Percentiles rank a stretch among this genome's conserved stretches.
Conservation (phyloP, 2,888 invertebrate genomes). For the Eumacrocentrus americanus region DNA sequence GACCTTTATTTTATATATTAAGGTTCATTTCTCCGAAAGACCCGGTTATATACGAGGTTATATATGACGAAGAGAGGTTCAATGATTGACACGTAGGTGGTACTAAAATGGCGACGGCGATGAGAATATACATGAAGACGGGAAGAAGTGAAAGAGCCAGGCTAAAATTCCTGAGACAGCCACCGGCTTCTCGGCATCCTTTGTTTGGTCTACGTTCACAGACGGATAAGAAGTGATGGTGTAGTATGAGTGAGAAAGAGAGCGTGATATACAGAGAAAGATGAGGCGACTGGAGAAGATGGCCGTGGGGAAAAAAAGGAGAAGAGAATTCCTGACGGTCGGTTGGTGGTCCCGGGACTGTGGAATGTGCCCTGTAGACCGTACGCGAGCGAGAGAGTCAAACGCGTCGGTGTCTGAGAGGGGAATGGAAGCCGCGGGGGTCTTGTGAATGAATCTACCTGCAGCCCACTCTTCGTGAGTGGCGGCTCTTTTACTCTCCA, state of each 20-base stretch:
- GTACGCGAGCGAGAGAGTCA: constrained; percentile 31
- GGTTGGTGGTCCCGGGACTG: constrained; percentile 40
- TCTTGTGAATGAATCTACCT: constrained; percentile 54
- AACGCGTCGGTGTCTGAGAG: constrained; percentile 17
- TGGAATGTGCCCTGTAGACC: constrained; percentile 35
- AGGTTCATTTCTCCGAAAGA: too few species aligned
- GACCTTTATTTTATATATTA: too few species aligned
- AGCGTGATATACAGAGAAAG: constrained; percentile 23
- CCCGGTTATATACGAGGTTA: too few species aligned
- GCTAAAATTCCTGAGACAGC: constrained; percentile 22
- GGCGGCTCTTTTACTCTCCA: constrained; percentile 37
- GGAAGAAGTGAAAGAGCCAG: constrained; percentile 22
- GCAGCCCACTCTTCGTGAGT: constrained; percentile 35
- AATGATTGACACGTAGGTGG: constrained; percentile 27
- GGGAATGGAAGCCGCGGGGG: constrained; percentile 36
- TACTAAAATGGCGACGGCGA: constrained; percentile 11
- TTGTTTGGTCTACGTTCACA: constrained; percentile 49
- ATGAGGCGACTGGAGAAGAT: too few species aligned
- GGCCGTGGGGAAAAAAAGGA: constrained; percentile 14
- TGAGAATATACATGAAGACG: constrained; percentile 20
- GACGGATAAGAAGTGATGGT: constrained; percentile 46
- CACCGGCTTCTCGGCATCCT: constrained; percentile 41
- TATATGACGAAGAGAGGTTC: too few species aligned
- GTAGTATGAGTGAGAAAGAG: constrained; percentile 18
- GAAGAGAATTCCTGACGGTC: constrained; percentile 39